Evolutionary conservation across 2,113 vertebrate species (phyloP).

Genomic region (Talpa occidentalis): DNA sequence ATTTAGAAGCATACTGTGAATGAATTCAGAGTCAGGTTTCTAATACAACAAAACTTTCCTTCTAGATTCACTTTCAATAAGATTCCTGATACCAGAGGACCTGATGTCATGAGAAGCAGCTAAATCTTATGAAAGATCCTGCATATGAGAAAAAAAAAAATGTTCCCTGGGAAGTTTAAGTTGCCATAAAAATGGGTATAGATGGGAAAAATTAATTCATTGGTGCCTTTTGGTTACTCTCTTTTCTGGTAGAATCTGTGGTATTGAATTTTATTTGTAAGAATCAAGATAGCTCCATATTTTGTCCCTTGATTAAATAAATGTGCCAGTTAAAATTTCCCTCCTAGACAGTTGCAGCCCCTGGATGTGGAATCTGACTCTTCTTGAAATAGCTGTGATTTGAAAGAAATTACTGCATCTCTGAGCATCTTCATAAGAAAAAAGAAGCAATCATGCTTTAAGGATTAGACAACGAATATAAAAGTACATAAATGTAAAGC

Average conservation of each 20-base stretch:
- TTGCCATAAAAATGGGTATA: not conserved
- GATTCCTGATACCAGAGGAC: not conserved
- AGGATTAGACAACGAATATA: not conserved
- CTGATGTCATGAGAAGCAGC: not conserved
- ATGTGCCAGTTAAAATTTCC: not conserved
- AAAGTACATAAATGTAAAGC: not conserved
- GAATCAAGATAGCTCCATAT: not conserved
- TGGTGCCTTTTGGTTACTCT: not conserved
- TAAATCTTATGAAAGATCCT: slow-evolving; percentile 13
- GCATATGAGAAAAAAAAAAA: not conserved
- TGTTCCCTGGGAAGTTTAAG: not conserved
- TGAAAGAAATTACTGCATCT: not conserved
- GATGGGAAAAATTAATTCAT: not conserved
- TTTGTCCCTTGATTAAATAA: not conserved
- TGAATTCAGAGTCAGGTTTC: not conserved
- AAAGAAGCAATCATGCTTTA: not conserved
- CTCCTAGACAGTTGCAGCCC: not conserved
- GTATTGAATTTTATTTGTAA: slow-evolving; percentile 61
- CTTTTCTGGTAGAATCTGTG: not conserved
- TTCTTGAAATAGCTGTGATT: not conserved
- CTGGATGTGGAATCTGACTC: not conserved
- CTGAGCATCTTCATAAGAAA: not conserved
- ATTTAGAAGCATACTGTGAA: not conserved
- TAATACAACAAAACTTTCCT: not conserved
- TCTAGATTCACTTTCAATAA: not conserved